These are phyloP conservation scores for Lamprotornis superbus DNA, from an alignment of 2,113 vertebrate genomes.

Conservation along the genomic window DNA sequence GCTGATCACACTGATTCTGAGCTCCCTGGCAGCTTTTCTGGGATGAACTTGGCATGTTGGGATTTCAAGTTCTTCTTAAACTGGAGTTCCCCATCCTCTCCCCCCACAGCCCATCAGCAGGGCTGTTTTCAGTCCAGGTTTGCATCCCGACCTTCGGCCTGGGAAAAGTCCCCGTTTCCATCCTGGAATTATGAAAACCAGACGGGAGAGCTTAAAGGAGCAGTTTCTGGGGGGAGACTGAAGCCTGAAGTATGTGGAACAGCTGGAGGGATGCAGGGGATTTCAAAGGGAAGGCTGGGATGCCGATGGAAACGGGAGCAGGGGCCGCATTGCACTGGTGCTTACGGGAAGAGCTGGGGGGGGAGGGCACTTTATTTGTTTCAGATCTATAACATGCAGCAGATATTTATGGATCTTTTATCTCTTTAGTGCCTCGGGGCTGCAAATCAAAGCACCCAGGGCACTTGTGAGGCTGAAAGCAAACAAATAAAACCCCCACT, in stretches of 20 bases:
- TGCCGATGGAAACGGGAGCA: neutral
- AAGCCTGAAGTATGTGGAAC: neutral
- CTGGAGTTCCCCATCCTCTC: neutral
- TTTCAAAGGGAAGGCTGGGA: conserved; percentile 18
- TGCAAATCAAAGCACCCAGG: neutral
- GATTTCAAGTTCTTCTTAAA: neutral
- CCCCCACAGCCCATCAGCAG: neutral
- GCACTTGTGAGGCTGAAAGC: neutral
- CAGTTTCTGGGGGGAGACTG: neutral
- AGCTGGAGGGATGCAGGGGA: conserved; percentile 32
- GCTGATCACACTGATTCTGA: neutral
- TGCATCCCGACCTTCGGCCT: neutral
- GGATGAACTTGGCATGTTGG: neutral
- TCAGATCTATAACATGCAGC: neutral
- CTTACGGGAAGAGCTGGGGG: neutral
- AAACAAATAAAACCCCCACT: neutral
- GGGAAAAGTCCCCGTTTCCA: neutral
- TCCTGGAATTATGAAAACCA: neutral
- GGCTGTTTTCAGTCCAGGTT: neutral
- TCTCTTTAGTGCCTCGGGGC: neutral
- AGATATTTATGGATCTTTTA: conserved; percentile 25
- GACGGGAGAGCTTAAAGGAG: neutral
- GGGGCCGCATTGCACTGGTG: neutral
- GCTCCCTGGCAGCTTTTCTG: neutral
- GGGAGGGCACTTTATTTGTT: neutral